Percentiles rank a stretch among this genome's conserved stretches.
phyloP scores from a whole-genome alignment of 2,888 invertebrate genomes.

The Cephonodes hylas region DNA sequence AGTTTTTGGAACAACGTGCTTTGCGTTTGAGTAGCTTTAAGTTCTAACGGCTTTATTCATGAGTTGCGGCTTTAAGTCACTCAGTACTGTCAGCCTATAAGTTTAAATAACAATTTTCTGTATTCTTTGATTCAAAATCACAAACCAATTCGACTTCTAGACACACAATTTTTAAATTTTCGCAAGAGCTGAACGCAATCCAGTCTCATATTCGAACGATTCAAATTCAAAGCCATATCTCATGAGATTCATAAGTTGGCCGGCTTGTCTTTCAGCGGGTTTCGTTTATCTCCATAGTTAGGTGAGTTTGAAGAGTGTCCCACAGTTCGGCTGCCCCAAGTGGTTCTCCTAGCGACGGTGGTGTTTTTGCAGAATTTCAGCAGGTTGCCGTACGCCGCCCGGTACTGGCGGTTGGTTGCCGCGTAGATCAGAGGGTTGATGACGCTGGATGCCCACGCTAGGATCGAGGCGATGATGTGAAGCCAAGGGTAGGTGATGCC shows the following conservation, averaged over 20 bases:
- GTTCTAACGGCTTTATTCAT: neutral
- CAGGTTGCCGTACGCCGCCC: constrained; percentile 81
- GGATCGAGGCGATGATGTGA: constrained; percentile 90
- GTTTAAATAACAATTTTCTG: neutral
- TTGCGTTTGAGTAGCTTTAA: neutral
- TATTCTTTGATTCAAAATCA: neutral
- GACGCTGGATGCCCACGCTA: constrained; percentile 95
- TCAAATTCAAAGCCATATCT: neutral
- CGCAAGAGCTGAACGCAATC: neutral
- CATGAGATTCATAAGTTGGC: constrained; percentile 58
- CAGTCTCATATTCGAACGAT: neutral
- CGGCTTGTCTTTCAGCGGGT: constrained; percentile 58
- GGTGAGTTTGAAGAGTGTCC: constrained; percentile 75
- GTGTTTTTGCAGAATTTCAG: constrained; percentile 69
- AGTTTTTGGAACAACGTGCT: neutral
- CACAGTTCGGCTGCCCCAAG: constrained; percentile 72
- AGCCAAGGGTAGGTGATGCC: constrained; percentile 85
- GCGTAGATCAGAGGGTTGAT: constrained; percentile 95
- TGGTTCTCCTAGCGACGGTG: constrained; percentile 59
- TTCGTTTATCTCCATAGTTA: constrained; percentile 65
- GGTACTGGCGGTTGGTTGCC: constrained; percentile 91
- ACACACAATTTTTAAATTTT: neutral
- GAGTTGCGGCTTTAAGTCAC: neutral
- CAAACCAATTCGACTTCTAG: neutral
- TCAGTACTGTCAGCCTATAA: neutral